phyloP scores from a whole-genome alignment of 2,888 invertebrate genomes.

The Galerucella calmariensis region DNA sequence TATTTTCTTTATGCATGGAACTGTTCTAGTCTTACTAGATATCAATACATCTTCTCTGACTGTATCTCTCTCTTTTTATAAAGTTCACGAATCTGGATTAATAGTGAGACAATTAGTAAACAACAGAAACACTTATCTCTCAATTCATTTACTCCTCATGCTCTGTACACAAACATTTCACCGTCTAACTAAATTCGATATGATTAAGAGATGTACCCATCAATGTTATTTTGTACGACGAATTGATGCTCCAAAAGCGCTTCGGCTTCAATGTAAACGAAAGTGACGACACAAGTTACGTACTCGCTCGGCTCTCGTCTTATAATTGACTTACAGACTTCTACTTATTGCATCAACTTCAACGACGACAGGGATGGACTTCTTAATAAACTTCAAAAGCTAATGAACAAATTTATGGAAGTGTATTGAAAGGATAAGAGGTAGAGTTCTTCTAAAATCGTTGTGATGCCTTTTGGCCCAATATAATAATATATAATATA shows the following conservation, averaged over 20 bases:
- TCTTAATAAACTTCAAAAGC: too few relatives aligned
- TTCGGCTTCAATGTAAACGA: slow-evolving; percentile 24
- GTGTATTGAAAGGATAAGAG: too few relatives aligned
- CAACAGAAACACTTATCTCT: not conserved
- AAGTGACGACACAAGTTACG: slow-evolving; percentile 29
- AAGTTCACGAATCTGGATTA: not conserved
- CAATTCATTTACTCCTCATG: slow-evolving; percentile 11
- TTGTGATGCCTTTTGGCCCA: too few relatives aligned
- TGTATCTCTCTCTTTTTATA: not conserved
- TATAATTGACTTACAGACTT: slow-evolving; percentile 33
- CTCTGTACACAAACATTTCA: slow-evolving; percentile 11
- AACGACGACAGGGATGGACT: slow-evolving; percentile 10
- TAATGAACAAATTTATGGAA: too few relatives aligned
- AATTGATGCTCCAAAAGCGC: not conserved
- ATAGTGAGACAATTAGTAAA: slow-evolving; percentile 6
- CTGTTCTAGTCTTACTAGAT: too few relatives aligned
- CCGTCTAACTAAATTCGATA: slow-evolving; percentile 35
- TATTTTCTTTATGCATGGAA: too few relatives aligned
- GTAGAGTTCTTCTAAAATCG: too few relatives aligned
- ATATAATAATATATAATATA: too few relatives aligned
- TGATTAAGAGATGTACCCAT: slow-evolving; percentile 25
- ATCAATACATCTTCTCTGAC: too few relatives aligned
- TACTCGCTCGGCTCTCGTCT: slow-evolving; percentile 18
- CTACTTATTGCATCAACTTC: slow-evolving; percentile 29
- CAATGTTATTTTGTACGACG: slow-evolving; percentile 18